Evolutionary conservation across 2,888 invertebrate genomes (phyloP).

Genomic region (Cactoblastis cactorum): DNA sequence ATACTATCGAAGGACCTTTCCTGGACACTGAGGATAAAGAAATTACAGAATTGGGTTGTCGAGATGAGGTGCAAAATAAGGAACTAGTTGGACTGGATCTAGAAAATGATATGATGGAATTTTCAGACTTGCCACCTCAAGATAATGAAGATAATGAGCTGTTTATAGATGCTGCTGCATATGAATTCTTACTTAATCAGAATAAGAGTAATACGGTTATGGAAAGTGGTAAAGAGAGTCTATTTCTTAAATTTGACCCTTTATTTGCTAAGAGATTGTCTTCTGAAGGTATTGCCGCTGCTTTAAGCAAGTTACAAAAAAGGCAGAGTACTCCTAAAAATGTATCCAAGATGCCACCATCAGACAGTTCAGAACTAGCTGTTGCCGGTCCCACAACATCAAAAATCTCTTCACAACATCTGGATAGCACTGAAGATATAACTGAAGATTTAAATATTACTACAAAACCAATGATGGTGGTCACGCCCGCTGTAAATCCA

Average conservation of each 20-base stretch:
- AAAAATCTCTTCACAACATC: conserved; percentile 32
- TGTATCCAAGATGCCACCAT: conserved; percentile 25
- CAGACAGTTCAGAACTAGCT: conserved; percentile 26
- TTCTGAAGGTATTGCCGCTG: conserved; percentile 52
- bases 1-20: conserved; percentile 68
- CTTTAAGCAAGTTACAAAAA: conserved; percentile 48
- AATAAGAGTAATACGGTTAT: conserved; percentile 54
- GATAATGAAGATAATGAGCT: conserved; percentile 52
- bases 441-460: conserved; percentile 48
- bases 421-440: conserved; percentile 35
- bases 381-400: conserved; percentile 42
- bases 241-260: conserved; percentile 71
- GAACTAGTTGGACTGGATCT: conserved; percentile 38
- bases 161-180: conserved; percentile 71
- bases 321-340: conserved; percentile 58
- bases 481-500: conserved; percentile 64
- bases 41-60: conserved; percentile 34
- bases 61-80: conserved; percentile 44
- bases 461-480: conserved; percentile 69
- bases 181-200: conserved; percentile 65
- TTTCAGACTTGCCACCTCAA: conserved; percentile 42
- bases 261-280: conserved; percentile 63
- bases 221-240: conserved; percentile 70
- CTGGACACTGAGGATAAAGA: conserved; percentile 55
- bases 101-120: conserved; percentile 50